A percentile compares a stretch with the other conserved stretches of the same genome.
Conservation (phyloP, 2,113 vertebrate species). For the Ifrita kowaldi region DNA sequence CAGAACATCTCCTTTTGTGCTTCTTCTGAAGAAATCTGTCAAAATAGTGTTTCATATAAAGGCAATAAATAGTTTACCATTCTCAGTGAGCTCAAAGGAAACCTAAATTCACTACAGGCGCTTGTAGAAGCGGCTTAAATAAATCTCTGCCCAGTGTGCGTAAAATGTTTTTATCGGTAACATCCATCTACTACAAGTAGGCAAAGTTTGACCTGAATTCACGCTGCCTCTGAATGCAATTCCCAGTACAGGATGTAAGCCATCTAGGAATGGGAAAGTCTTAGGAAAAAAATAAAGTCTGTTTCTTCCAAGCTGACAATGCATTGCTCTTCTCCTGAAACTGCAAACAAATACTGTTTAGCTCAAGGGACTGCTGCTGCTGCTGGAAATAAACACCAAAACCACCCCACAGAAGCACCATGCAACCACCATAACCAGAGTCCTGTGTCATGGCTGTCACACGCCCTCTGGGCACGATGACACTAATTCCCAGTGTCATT, state of each 20-base stretch:
- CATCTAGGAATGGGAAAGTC: not conserved
- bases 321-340: not conserved
- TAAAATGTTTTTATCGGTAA: not conserved
- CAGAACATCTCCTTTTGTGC: not conserved
- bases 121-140: not conserved
- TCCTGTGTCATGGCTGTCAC: not conserved
- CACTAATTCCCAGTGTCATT: not conserved
- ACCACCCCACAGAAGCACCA: not conserved
- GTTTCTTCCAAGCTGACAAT: not conserved
- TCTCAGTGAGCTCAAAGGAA: not conserved
- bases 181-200: not conserved
- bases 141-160: not conserved
- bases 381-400: not conserved
- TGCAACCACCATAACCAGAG: not conserved
- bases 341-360: not conserved
- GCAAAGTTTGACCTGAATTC: constrained; percentile 3
- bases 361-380: not conserved
- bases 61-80: not conserved
- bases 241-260: not conserved
- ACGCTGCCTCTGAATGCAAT: not conserved
- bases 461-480: not conserved
- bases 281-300: not conserved
- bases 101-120: not conserved
- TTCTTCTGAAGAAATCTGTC: constrained; percentile 56
- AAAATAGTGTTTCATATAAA: constrained; percentile 20